phyloP scores from a whole-genome alignment of 2,888 invertebrate genomes.

The Noctuana brunneofusca region DNA sequence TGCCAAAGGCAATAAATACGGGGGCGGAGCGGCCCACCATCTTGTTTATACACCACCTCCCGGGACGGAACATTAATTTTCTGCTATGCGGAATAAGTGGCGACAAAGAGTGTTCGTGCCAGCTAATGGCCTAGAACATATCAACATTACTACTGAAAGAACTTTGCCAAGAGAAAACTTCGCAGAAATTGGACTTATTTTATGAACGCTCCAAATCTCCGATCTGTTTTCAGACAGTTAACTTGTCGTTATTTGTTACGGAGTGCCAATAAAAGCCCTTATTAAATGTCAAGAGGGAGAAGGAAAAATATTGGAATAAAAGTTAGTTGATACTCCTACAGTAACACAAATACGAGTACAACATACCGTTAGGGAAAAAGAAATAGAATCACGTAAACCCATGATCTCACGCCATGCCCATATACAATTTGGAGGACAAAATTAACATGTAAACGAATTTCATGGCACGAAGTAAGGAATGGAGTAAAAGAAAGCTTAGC shows the following conservation, averaged over 20 bases:
- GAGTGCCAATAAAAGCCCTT: constrained; percentile 18
- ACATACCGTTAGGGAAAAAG: constrained; percentile 26
- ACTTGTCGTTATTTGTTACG: constrained; percentile 25
- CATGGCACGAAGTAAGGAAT: constrained; percentile 36
- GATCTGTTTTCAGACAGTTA: constrained; percentile 31
- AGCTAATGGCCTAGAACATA: constrained; percentile 64
- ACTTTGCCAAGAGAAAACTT: constrained; percentile 49
- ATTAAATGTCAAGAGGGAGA: constrained; percentile 15
- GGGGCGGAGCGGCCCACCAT: constrained; percentile 62
- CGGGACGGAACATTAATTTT: constrained; percentile 67
- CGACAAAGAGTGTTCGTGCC: constrained; percentile 65
- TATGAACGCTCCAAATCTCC: constrained; percentile 33
- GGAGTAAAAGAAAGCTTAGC: constrained; percentile 45
- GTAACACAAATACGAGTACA: constrained; percentile 15
- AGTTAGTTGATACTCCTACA: neutral
- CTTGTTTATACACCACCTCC: constrained; percentile 69
- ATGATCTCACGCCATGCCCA: constrained; percentile 36
- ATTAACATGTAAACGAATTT: constrained; percentile 55
- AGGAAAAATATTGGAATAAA: constrained; percentile 13
- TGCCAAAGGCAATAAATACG: constrained; percentile 65
- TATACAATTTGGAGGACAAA: constrained; percentile 41
- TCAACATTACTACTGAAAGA: constrained; percentile 53
- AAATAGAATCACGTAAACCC: constrained; percentile 30
- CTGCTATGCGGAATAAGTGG: constrained; percentile 67
- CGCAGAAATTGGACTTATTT: constrained; percentile 36